These are phyloP conservation scores for Ophonus ardosiacus DNA, from an alignment of 2,888 invertebrate species.

Conservation along the genomic window DNA sequence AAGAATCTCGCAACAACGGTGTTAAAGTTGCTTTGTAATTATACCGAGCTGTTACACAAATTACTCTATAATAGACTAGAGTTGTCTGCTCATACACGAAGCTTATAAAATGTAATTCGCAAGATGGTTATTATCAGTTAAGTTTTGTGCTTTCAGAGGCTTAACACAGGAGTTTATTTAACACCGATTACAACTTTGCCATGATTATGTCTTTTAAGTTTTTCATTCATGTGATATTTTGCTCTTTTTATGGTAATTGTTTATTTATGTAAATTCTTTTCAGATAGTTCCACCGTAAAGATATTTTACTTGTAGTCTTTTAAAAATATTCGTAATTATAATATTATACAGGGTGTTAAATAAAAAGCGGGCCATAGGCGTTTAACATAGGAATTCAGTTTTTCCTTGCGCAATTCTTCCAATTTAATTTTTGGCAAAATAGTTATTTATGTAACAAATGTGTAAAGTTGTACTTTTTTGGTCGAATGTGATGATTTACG, in stretches of 20 bases:
- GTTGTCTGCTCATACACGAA: slow-evolving; percentile 6
- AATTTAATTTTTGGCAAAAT: no score
- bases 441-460: no score
- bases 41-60: slow-evolving; percentile 28
- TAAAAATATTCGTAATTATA: no score
- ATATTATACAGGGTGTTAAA: no score
- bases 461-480: no score
- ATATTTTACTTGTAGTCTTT: not conserved
- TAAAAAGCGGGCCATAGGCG: no score
- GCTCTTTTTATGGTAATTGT: not conserved
- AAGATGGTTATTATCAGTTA: slow-evolving; percentile 20
- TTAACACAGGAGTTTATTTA: slow-evolving; percentile 39
- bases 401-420: no score
- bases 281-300: not conserved
- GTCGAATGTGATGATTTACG: no score
- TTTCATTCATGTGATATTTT: slow-evolving; percentile 24
- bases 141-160: slow-evolving; percentile 20
- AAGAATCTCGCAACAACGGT: slow-evolving; percentile 20
- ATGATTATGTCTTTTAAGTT: slow-evolving; percentile 10
- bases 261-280: not conserved
- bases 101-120: slow-evolving; percentile 45
- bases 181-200: not conserved
- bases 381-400: no score
- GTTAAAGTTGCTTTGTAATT: slow-evolving; percentile 39
- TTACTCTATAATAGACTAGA: slow-evolving; percentile 43